Evolutionary conservation across 2,113 vertebrate species (phyloP).

Genomic region (Numenius arquata): DNA sequence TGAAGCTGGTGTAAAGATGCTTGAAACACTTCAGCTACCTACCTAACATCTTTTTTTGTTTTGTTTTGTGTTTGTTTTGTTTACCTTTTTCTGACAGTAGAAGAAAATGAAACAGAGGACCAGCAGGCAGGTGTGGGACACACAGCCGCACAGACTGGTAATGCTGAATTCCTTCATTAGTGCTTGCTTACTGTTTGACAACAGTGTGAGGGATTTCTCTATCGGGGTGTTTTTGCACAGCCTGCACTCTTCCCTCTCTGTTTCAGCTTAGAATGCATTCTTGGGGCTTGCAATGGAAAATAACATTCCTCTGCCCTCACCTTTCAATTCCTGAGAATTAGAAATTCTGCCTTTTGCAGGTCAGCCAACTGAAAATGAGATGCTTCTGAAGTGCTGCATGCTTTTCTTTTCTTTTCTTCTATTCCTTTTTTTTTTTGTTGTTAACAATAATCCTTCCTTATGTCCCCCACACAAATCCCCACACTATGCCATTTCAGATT

Average conservation of each 20-base stretch:
- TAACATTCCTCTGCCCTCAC: not conserved
- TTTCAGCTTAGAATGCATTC: conserved; percentile 49
- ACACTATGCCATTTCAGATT: not conserved
- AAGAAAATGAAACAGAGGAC: conserved; percentile 87
- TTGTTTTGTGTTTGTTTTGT: conserved; percentile 72
- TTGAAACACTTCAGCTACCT: conserved; percentile 12
- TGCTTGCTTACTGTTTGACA: conserved; percentile 70
- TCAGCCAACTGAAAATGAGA: not conserved
- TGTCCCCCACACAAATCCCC: not conserved
- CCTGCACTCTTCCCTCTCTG: conserved; percentile 4
- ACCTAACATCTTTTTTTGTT: conserved; percentile 41
- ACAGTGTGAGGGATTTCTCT: conserved; percentile 23
- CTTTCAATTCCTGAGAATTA: conserved; percentile 10
- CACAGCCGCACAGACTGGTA: conserved; percentile 84
- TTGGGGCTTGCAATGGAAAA: conserved; percentile 27
- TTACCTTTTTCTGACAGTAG: conserved; percentile 84
- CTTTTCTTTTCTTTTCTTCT: not conserved
- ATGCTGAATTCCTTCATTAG: conserved; percentile 76
- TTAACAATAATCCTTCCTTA: not conserved
- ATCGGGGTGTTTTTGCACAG: conserved; percentile 19
- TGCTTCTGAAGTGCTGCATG: not conserved
- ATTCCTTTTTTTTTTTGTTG: not conserved
- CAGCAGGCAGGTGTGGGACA: conserved; percentile 82
- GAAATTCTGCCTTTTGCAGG: conserved; percentile 11
- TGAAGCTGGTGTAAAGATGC: not conserved